Conservation (phyloP, 2,113 vertebrate genomes). For the Camarhynchus parvulus region DNA sequence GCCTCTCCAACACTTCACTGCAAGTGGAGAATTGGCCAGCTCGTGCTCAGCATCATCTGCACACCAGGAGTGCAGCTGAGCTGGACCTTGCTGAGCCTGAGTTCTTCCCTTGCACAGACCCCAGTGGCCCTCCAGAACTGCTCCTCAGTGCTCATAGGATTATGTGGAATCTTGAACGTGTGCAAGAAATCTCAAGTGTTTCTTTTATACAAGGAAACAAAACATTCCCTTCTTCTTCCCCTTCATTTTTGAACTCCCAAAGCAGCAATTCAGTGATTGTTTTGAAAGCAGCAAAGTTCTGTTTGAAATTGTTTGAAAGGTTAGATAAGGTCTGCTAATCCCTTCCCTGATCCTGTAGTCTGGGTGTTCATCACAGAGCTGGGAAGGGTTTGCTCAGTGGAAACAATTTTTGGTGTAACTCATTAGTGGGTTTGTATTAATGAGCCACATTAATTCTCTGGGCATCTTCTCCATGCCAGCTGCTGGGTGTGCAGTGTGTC, state of each 20-base stretch:
- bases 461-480: neutral
- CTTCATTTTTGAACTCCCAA: neutral
- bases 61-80: neutral
- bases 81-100: neutral
- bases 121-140: neutral
- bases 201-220: neutral
- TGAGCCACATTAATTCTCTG: neutral
- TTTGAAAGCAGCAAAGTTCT: neutral
- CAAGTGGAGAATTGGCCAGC: neutral
- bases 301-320: neutral
- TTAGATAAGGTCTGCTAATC: neutral
- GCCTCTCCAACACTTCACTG: neutral
- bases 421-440: neutral
- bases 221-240: neutral
- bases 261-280: neutral
- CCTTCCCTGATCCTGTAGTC: neutral
- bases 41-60: neutral
- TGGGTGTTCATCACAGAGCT: neutral
- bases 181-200: neutral
- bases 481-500: neutral
- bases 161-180: neutral
- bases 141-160: neutral
- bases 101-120: neutral
- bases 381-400: neutral
- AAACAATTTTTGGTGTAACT: neutral